phyloP scores from a whole-genome alignment of 2,113 vertebrate genomes.

The Macheiramphus alcinus region DNA sequence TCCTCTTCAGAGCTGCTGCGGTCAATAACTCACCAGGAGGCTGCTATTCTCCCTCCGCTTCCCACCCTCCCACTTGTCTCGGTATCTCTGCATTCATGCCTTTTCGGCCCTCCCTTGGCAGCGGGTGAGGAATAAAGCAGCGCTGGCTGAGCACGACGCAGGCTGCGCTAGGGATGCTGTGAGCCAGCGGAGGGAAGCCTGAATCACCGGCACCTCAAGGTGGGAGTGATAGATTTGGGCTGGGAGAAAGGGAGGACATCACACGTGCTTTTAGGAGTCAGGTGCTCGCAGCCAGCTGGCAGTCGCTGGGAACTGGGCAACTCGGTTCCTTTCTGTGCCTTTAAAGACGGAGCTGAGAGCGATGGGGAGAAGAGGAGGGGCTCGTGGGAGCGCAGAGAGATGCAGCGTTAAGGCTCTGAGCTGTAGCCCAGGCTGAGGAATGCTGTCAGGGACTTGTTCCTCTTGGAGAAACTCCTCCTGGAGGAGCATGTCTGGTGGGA shows the following conservation, averaged over 20 bases:
- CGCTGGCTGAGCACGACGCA: slow-evolving; percentile 15
- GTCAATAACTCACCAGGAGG: slow-evolving; percentile 31
- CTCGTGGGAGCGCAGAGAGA: background rate
- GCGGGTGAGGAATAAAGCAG: background rate
- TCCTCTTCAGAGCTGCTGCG: background rate
- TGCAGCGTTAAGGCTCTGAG: background rate
- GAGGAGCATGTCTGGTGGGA: background rate
- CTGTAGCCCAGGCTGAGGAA: background rate
- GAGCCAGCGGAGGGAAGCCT: background rate
- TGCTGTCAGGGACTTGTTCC: background rate
- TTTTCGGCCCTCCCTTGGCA: slow-evolving; percentile 44
- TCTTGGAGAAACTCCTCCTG: background rate
- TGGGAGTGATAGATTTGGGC: slow-evolving; percentile 28
- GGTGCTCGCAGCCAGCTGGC: background rate
- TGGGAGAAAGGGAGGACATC: slow-evolving; percentile 1
- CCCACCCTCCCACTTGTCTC: slow-evolving; percentile 55
- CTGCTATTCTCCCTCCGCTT: slow-evolving; percentile 5
- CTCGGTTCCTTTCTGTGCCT: background rate
- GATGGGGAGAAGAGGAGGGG: slow-evolving; percentile 7
- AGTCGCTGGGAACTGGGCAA: background rate
- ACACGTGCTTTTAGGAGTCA: background rate
- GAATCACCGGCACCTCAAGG: slow-evolving; percentile 6
- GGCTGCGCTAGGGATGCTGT: background rate
- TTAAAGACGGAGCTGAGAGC: background rate
- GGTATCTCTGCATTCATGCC: slow-evolving; percentile 23